These are phyloP conservation scores for Hemiscyllium ocellatum DNA, from an alignment of 2,113 vertebrate genomes.

Conservation along the genomic window DNA sequence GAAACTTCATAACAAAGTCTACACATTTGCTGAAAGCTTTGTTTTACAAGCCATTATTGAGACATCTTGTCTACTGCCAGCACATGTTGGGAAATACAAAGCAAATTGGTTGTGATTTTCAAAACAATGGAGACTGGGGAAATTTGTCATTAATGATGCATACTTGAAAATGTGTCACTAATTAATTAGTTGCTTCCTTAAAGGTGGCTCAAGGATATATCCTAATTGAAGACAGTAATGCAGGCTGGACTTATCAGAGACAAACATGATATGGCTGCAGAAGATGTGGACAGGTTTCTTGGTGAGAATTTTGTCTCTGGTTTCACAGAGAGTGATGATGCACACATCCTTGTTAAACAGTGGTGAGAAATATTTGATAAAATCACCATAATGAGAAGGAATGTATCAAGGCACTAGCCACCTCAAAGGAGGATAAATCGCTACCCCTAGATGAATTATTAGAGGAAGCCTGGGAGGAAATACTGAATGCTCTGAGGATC, in stretches of 20 bases:
- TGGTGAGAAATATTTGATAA: too few species aligned
- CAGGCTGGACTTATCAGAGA: not conserved
- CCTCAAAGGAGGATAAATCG: too few species aligned
- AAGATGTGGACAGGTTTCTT: too few species aligned
- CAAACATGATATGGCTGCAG: too few species aligned
- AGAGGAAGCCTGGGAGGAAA: too few species aligned
- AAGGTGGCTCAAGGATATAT: not conserved
- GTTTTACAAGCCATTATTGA: not conserved
- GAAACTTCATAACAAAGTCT: not conserved
- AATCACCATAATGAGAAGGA: too few species aligned
- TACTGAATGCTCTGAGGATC: too few species aligned
- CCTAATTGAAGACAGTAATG: not conserved
- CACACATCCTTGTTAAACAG: too few species aligned
- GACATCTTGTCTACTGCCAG: not conserved
- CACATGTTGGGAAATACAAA: not conserved
- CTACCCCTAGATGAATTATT: too few species aligned
- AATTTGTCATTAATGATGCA: not conserved
- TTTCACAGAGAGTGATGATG: too few species aligned
- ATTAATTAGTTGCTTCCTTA: conserved; percentile 13
- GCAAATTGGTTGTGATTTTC: not conserved
- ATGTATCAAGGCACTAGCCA: too few species aligned
- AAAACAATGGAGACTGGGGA: not conserved
- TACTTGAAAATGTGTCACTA: not conserved
- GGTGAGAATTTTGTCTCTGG: too few species aligned
- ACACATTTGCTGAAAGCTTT: not conserved